A percentile compares a stretch with the other conserved stretches of the same genome.
Evolutionary conservation across 2,888 invertebrate genomes (phyloP).

Genomic region (Melanotus villosus): DNA sequence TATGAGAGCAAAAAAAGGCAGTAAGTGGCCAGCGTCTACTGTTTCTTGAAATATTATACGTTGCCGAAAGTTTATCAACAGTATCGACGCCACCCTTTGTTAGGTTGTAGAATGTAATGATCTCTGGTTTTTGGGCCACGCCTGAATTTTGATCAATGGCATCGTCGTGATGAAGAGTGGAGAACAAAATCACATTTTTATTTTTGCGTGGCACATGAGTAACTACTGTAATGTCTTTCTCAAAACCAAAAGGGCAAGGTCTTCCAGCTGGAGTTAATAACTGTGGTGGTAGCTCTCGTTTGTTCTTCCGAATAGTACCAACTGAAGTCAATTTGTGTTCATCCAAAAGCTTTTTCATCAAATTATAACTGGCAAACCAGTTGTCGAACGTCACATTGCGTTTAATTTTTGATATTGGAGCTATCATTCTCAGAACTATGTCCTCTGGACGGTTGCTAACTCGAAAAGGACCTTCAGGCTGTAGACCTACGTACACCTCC

Average conservation of each 20-base stretch:
- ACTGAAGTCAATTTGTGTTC: too few species aligned
- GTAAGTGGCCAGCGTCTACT: conserved; percentile 36
- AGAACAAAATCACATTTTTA: neutral
- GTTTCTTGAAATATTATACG: conserved; percentile 50
- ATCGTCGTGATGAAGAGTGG: neutral
- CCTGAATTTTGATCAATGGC: too few species aligned
- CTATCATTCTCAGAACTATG: neutral
- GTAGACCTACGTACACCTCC: neutral
- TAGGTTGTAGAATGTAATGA: neutral
- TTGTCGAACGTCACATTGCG: neutral
- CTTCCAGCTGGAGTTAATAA: neutral
- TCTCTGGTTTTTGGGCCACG: neutral
- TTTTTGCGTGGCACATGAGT: too few species aligned
- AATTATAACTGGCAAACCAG: neutral
- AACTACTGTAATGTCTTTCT: too few species aligned
- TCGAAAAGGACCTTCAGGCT: neutral
- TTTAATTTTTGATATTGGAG: neutral
- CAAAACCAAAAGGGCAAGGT: neutral
- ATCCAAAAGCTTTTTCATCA: neutral
- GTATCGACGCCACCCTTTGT: conserved; percentile 51
- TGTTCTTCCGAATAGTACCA: too few species aligned
- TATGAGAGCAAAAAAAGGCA: conserved; percentile 40
- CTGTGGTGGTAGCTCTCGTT: too few species aligned
- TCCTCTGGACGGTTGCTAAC: too few species aligned
- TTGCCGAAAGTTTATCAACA: conserved; percentile 50